Conservation (phyloP, 1,140 invertebrate species). For the Cylas formicarius region DNA sequence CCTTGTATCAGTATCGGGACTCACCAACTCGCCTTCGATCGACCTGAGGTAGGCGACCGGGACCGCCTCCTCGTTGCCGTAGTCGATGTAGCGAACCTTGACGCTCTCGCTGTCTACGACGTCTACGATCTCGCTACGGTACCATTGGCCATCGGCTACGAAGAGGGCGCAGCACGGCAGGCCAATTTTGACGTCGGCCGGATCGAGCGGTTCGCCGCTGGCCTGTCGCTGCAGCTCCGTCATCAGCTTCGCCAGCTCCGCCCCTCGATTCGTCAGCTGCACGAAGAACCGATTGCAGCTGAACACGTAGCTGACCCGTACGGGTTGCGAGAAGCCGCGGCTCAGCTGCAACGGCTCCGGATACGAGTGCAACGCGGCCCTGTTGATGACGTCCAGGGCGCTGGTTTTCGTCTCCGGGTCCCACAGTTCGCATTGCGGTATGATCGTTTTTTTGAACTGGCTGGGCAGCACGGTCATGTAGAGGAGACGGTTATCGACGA, state of each 20-base stretch:
- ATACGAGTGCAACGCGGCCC: conserved; percentile 42
- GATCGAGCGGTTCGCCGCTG: conserved; percentile 38
- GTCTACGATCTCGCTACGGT: conserved; percentile 55
- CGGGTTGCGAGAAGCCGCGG: conserved; percentile 39
- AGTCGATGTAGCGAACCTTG: conserved; percentile 66
- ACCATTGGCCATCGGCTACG: conserved; percentile 64
- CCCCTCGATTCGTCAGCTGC: conserved; percentile 53
- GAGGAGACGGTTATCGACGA: conserved; percentile 54
- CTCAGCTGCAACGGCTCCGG: conserved; percentile 46
- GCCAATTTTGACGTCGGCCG: conserved; percentile 43
- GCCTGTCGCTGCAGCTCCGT: conserved; percentile 41
- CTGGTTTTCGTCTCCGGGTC: conserved; percentile 44
- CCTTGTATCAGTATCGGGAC: too few species aligned
- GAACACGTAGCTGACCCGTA: conserved; percentile 63
- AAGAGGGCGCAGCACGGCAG: conserved; percentile 68
- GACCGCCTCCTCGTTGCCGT: conserved; percentile 68
- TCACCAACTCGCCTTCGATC: conserved; percentile 49
- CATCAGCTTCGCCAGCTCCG: conserved; percentile 51
- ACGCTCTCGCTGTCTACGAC: conserved; percentile 43
- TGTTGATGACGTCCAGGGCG: conserved; percentile 36
- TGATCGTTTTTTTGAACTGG: conserved; percentile 57
- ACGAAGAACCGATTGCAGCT: conserved; percentile 64
- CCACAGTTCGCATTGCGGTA: conserved; percentile 64
- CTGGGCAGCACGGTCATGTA: conserved; percentile 55
- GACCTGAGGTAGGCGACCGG: conserved; percentile 49